Evolutionary conservation across 2,797 vertebrate species (phyloP).

Genomic region (Melanotaenia maccullochi): DNA sequence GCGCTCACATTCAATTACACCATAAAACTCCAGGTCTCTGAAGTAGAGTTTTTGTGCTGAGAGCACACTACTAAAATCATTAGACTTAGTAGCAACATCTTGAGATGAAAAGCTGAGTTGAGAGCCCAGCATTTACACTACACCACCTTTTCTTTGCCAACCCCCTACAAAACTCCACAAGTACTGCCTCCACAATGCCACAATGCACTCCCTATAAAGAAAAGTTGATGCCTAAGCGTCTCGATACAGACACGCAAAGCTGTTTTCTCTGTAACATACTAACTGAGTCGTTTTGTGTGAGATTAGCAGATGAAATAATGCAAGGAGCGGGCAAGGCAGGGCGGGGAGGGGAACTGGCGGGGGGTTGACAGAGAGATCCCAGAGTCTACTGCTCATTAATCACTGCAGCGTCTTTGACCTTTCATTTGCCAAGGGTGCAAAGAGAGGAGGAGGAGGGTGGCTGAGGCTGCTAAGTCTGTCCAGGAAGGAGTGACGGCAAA

Average conservation of each 20-base stretch:
- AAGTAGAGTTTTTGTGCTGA: constrained; percentile 67
- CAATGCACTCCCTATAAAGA: constrained; percentile 14
- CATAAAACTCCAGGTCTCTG: constrained; percentile 64
- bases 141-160: constrained; percentile 57
- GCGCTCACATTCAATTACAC: constrained; percentile 73
- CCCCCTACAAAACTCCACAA: constrained; percentile 6
- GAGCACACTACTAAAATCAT: constrained; percentile 73
- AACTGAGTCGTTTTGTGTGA: constrained; percentile 76
- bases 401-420: constrained; percentile 89
- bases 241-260: constrained; percentile 23
- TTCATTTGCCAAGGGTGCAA: constrained; percentile 89
- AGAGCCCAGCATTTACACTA: constrained; percentile 67
- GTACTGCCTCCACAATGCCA: constrained; percentile 16
- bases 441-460: constrained; percentile 73
- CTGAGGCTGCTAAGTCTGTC: constrained; percentile 51
- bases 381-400: constrained; percentile 88
- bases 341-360: constrained; percentile 22
- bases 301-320: constrained; percentile 87
- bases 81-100: constrained; percentile 71
- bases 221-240: constrained; percentile 41
- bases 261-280: constrained; percentile 70
- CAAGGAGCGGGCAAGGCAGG: constrained; percentile 63
- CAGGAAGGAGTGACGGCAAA: constrained; percentile 65
- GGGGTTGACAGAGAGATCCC: constrained; percentile 84
- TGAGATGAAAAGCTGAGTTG: constrained; percentile 67